Evolutionary conservation across 2,888 invertebrate genomes (phyloP).

Genomic region (Auanema freiburgensis): DNA sequence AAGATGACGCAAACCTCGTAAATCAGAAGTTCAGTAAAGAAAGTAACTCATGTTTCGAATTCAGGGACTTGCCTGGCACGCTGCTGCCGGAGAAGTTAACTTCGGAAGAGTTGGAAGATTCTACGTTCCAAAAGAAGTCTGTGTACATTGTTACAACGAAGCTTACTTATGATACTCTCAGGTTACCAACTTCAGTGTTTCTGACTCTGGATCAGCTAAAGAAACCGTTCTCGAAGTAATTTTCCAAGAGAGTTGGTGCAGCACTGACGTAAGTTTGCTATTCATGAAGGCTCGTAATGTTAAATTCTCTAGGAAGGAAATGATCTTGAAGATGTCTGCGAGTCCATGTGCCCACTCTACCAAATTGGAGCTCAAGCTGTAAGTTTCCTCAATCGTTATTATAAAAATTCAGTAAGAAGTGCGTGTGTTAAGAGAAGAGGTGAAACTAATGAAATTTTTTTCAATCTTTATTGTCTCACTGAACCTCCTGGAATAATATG

Average conservation of each 20-base stretch:
- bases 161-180: not conserved
- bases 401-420: too few relatives aligned
- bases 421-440: too few relatives aligned
- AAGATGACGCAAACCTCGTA: slow-evolving; percentile 18
- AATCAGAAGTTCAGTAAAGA: slow-evolving; percentile 5
- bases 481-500: too few relatives aligned
- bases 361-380: slow-evolving; percentile 39
- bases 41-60: not conserved
- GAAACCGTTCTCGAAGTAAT: slow-evolving; percentile 30
- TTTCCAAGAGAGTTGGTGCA: slow-evolving; percentile 43
- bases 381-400: not conserved
- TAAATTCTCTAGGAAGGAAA: slow-evolving; percentile 26
- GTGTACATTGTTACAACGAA: not conserved
- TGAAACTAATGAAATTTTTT: too few relatives aligned
- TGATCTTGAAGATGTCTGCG: slow-evolving; percentile 46
- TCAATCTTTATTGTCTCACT: too few relatives aligned
- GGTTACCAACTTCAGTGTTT: slow-evolving; percentile 3
- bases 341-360: slow-evolving; percentile 44
- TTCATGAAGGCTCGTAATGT: not conserved
- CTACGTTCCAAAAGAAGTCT: slow-evolving; percentile 37
- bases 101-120: slow-evolving; percentile 30
- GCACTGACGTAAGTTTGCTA: slow-evolving; percentile 13
- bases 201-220: slow-evolving; percentile 22
- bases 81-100: slow-evolving; percentile 38
- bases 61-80: slow-evolving; percentile 43